A percentile compares a stretch with the other conserved stretches of the same genome.
Evolutionary conservation across 2,797 vertebrate genomes (phyloP).

Genomic region (Enteromius radiatus): DNA sequence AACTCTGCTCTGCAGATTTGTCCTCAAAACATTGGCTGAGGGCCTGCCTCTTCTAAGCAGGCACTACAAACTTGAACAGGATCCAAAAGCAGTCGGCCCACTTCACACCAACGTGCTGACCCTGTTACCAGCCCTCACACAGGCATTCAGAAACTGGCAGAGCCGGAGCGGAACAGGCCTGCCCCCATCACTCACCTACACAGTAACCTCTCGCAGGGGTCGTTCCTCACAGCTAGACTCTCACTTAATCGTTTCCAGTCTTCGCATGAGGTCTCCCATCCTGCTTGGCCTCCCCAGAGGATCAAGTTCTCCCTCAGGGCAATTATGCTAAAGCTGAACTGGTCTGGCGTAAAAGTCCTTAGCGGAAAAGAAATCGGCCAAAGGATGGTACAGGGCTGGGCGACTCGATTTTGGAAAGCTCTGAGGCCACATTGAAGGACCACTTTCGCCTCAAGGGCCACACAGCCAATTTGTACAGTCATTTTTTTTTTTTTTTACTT

Average conservation of each 20-base stretch:
- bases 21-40: slow-evolving; percentile 12
- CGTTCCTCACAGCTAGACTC: slow-evolving; percentile 32
- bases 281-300: slow-evolving; percentile 36
- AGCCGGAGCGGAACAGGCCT: slow-evolving; percentile 25
- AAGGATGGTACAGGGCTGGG: background rate
- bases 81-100: slow-evolving; percentile 38
- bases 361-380: slow-evolving; percentile 19
- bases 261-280: slow-evolving; percentile 39
- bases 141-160: slow-evolving; percentile 36
- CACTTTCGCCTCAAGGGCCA: background rate
- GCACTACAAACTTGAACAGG: slow-evolving; percentile 40
- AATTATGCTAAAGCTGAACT: slow-evolving; percentile 59
- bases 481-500: background rate
- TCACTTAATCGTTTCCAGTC: slow-evolving; percentile 39
- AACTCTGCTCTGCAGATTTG: background rate
- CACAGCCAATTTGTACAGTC: background rate
- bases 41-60: slow-evolving; percentile 14
- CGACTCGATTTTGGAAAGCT: slow-evolving; percentile 8
- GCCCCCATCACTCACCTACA: slow-evolving; percentile 48
- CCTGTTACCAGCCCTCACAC: slow-evolving; percentile 24
- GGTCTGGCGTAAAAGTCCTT: slow-evolving; percentile 36
- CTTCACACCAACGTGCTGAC: slow-evolving; percentile 46
- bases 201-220: slow-evolving; percentile 34
- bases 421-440: background rate
- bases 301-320: slow-evolving; percentile 56